These are phyloP conservation scores for Volucella zonaria DNA, from an alignment of 2,888 invertebrate genomes.

Conservation along the genomic window DNA sequence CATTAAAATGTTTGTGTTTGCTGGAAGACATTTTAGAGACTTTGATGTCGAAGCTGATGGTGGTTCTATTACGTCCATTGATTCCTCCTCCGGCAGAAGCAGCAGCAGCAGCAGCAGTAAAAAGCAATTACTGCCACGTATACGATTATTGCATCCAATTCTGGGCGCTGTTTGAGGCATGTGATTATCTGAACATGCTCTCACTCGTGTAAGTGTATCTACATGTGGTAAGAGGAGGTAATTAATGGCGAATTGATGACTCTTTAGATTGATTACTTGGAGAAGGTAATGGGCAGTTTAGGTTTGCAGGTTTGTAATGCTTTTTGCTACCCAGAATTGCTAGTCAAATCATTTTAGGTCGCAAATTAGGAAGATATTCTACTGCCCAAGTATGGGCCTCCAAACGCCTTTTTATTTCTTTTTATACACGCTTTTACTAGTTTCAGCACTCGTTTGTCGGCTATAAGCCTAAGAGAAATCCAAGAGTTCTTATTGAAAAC, in stretches of 20 bases:
- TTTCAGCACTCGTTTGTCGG: too few species aligned
- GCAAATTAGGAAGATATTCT: not conserved
- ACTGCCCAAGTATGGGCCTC: too few species aligned
- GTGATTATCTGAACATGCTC: not conserved
- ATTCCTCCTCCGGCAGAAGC: not conserved
- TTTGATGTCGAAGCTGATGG: conserved; percentile 25
- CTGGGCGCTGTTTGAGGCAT: conserved; percentile 1
- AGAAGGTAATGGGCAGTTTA: conserved; percentile 7
- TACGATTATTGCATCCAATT: conserved; percentile 21
- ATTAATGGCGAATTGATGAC: conserved; percentile 50
- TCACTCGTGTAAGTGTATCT: not conserved
- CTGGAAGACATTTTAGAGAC: conserved; percentile 44
- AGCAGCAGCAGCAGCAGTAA: conserved; percentile 15
- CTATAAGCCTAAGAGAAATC: too few species aligned
- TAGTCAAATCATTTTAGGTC: not conserved
- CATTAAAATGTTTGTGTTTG: conserved; percentile 55
- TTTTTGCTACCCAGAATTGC: not conserved
- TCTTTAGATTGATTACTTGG: conserved; percentile 31
- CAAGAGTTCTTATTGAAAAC: too few species aligned
- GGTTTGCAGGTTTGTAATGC: not conserved
- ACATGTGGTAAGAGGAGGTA: conserved; percentile 4
- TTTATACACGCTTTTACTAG: too few species aligned
- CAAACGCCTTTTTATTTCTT: too few species aligned
- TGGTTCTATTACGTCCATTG: conserved; percentile 6
- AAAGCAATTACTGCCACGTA: conserved; percentile 33